Percentiles rank a stretch among this genome's conserved stretches.
Evolutionary conservation across 2,797 vertebrate species (phyloP).

Genomic region (Lacerta viridis): DNA sequence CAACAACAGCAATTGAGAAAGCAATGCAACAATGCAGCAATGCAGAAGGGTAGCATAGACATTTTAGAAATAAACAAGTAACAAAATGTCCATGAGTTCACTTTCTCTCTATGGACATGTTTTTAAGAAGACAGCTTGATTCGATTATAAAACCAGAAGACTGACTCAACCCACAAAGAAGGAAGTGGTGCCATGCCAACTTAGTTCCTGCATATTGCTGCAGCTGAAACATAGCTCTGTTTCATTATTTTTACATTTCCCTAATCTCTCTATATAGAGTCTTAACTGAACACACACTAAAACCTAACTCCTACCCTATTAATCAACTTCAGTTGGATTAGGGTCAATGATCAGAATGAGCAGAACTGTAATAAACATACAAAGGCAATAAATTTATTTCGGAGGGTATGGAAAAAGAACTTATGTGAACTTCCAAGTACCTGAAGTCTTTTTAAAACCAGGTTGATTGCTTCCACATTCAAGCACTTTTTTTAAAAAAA

Average conservation of each 20-base stretch:
- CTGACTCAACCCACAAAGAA: conserved; percentile 38
- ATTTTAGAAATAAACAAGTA: background rate
- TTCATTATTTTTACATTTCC: conserved; percentile 18
- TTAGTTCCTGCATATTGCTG: conserved; percentile 7
- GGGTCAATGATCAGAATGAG: conserved; percentile 56
- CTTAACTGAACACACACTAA: conserved; percentile 54
- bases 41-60: background rate
- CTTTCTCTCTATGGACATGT: conserved; percentile 55
- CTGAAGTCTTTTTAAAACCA: background rate
- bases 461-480: background rate
- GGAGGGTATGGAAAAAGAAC: background rate
- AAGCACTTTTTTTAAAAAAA: background rate
- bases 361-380: conserved; percentile 32
- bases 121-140: conserved; percentile 44
- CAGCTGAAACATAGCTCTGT: conserved; percentile 49
- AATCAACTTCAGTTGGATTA: conserved; percentile 47
- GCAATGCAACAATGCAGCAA: background rate
- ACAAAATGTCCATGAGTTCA: background rate
- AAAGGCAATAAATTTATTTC: background rate
- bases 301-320: conserved; percentile 14
- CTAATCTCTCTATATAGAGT: conserved; percentile 55
- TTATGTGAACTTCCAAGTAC: background rate
- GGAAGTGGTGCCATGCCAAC: conserved; percentile 56
- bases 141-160: conserved; percentile 37
- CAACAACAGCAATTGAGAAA: background rate